Percentiles rank a stretch among this genome's conserved stretches.
Evolutionary conservation across 2,113 vertebrate genomes (phyloP).

Genomic region (Rostratula benghalensis): DNA sequence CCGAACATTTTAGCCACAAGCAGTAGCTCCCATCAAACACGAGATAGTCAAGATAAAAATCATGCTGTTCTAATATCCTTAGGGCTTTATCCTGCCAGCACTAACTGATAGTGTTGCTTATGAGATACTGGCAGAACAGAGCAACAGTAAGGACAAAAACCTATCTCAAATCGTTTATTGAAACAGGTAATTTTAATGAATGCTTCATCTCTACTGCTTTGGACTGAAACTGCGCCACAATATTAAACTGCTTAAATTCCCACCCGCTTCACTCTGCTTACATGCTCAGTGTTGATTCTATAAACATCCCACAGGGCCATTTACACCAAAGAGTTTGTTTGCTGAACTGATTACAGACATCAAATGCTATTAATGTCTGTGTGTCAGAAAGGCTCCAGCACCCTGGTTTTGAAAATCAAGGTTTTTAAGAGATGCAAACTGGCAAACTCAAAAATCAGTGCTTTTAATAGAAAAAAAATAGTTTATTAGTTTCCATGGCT

Average conservation of each 20-base stretch:
- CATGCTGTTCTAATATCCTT: background rate
- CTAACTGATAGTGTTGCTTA: background rate
- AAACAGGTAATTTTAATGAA: background rate
- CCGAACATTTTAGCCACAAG: slow-evolving; percentile 7
- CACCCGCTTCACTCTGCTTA: background rate
- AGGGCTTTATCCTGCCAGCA: background rate
- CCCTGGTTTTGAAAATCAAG: background rate
- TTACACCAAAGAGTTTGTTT: background rate
- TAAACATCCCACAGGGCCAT: background rate
- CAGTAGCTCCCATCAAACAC: background rate
- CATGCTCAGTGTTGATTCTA: background rate
- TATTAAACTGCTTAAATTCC: background rate
- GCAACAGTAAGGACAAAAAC: background rate
- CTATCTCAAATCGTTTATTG: background rate
- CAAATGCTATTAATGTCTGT: background rate
- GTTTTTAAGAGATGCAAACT: background rate
- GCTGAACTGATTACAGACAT: background rate
- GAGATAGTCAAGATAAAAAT: background rate
- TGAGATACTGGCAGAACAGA: background rate
- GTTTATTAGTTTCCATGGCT: background rate
- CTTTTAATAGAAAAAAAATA: background rate
- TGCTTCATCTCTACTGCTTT: background rate
- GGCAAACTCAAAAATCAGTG: background rate
- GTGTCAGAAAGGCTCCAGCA: background rate
- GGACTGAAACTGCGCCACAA: background rate